Percentiles rank a stretch among this genome's conserved stretches.
Evolutionary conservation across 2,888 invertebrate species (phyloP).

Genomic region (Formica aserva): DNA sequence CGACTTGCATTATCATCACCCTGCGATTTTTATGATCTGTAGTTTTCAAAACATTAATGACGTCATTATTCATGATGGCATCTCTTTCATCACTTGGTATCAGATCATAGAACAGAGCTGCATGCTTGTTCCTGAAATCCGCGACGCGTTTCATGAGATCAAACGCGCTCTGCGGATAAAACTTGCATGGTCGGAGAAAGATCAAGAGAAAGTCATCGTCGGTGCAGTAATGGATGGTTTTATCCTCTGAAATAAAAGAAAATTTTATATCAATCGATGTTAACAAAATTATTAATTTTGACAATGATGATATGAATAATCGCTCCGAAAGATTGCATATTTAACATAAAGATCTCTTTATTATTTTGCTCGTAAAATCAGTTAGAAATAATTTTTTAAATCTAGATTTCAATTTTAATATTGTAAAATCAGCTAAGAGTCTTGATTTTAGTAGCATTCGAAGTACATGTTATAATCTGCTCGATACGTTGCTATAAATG

Average conservation of each 20-base stretch:
- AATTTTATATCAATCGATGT: not conserved
- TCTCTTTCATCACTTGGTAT: slow-evolving; percentile 90
- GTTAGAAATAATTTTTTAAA: too few species aligned
- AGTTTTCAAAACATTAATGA: slow-evolving; percentile 92
- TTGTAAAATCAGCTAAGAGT: not conserved
- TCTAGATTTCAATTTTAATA: not conserved
- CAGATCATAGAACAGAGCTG: slow-evolving; percentile 88
- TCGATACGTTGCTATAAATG: not conserved
- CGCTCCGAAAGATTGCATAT: not conserved
- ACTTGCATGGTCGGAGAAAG: slow-evolving; percentile 93
- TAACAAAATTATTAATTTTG: not conserved
- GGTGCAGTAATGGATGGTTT: slow-evolving; percentile 90
- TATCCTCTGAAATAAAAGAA: slow-evolving; percentile 87
- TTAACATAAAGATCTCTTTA: not conserved
- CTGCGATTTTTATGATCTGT: slow-evolving; percentile 92
- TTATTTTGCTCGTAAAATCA: too few species aligned
- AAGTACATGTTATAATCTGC: not conserved
- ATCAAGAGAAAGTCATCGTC: slow-evolving; percentile 93
- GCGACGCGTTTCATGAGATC: slow-evolving; percentile 93
- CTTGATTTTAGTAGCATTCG: not conserved
- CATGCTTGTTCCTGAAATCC: slow-evolving; percentile 91
- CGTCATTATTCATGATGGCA: slow-evolving; percentile 90
- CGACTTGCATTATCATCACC: slow-evolving; percentile 91
- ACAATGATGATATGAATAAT: not conserved
- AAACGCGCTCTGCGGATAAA: slow-evolving; percentile 93